Conservation (phyloP, 2,797 vertebrate genomes). For the Melanotaenia parkinsoni region DNA sequence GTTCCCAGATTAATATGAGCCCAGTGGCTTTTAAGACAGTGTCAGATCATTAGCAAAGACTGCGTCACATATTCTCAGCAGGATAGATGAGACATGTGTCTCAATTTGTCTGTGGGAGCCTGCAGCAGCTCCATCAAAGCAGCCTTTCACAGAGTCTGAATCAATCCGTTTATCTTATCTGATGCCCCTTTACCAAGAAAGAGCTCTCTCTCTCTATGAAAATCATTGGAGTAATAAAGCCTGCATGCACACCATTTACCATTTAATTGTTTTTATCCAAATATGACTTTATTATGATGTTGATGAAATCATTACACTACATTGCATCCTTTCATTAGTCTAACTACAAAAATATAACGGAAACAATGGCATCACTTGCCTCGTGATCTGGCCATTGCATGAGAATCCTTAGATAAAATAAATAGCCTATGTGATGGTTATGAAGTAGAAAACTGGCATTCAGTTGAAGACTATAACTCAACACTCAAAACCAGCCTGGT, state of each 20-base stretch:
- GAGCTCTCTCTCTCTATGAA: conserved; percentile 17
- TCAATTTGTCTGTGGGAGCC: conserved; percentile 70
- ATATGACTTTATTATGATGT: conserved; percentile 37
- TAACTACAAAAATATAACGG: conserved; percentile 44
- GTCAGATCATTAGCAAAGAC: conserved; percentile 64
- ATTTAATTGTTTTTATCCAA: conserved; percentile 2
- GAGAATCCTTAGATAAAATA: conserved; percentile 14
- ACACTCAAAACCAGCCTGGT: conserved; percentile 28
- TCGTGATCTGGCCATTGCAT: conserved; percentile 13
- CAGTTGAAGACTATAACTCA: neutral
- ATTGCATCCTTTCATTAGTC: conserved; percentile 38
- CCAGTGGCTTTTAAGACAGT: conserved; percentile 58
- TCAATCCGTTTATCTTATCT: conserved; percentile 72
- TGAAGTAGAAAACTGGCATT: neutral
- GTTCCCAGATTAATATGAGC: conserved; percentile 67
- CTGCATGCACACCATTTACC: conserved; percentile 12
- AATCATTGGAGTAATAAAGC: conserved; percentile 6
- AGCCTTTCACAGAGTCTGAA: conserved; percentile 52
- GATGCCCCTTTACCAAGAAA: conserved; percentile 58
- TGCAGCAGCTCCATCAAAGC: conserved; percentile 60
- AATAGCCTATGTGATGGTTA: neutral
- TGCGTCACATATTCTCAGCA: conserved; percentile 66
- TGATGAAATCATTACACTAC: conserved; percentile 42
- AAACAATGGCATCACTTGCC: conserved; percentile 45
- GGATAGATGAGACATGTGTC: conserved; percentile 64